A percentile compares a stretch with the other conserved stretches of the same genome.
Conservation (phyloP, 1,140 invertebrate species). For the Drosophila kanapiae region DNA sequence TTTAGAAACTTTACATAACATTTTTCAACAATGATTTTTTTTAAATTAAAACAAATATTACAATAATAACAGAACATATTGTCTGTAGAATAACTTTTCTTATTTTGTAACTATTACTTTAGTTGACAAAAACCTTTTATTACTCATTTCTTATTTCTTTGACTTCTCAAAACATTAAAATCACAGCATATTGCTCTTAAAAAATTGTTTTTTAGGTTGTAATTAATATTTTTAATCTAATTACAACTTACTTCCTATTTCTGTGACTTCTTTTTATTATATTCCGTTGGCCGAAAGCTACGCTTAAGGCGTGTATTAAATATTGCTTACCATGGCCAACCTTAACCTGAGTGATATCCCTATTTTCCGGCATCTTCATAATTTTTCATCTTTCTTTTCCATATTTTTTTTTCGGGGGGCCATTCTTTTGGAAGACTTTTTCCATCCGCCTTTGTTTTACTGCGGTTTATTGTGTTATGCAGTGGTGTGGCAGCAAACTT, state of each 20-base stretch:
- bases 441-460: constrained; percentile 48
- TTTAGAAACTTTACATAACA: no score
- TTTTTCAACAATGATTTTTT: no score
- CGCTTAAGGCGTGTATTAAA: not conserved
- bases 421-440: constrained; percentile 16
- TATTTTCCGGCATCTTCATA: constrained; percentile 4
- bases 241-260: not conserved
- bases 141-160: not conserved
- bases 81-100: no score
- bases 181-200: no score
- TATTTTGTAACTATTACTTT: not conserved
- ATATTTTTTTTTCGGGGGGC: not conserved
- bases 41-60: no score
- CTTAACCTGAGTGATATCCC: constrained; percentile 13
- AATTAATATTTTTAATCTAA: not conserved
- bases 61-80: no score
- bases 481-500: constrained; percentile 76
- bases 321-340: constrained; percentile 6
- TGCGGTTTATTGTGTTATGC: constrained; percentile 82
- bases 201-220: no score
- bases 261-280: not conserved
- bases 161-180: not conserved
- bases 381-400: constrained; percentile 11
- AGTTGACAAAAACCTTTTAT: no score
- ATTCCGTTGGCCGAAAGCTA: not conserved